Evolutionary conservation across 2,888 invertebrate genomes (phyloP), one percentile per base, ranked within the genome.

Genomic region (Panopea generosa): DNA sequence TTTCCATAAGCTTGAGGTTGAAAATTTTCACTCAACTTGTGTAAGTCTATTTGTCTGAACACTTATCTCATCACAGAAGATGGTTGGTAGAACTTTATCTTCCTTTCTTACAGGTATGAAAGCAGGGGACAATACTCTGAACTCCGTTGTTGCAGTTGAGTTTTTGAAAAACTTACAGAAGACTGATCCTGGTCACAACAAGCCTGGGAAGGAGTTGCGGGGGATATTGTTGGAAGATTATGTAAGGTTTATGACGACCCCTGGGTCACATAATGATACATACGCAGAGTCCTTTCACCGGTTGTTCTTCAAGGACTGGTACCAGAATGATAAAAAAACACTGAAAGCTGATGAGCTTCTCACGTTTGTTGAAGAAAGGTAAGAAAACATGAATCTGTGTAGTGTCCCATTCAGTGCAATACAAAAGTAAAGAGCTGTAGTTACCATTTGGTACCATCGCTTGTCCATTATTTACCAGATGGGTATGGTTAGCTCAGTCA

Each of bases 41-140:
- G n/a, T n/a, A n/a, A n/a, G n/a, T n/a, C n/a, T n/a, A n/a, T n/a
- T n/a, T n/a, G n/a, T n/a, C n/a, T n/a, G n/a, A n/a, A n/a, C n/a
- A n/a, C n/a, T n/a, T n/a, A n/a, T n/a, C n/a, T n/a, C n/a, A n/a
- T n/a, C n/a, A n/a, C n/a, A n/a, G n/a, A n/a, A n/a, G n/a, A n/a
- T n/a, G n/a, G n/a, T n/a, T n/a, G n/a, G n/a, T n/a, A n/a, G n/a
- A n/a, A n/a, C n/a, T n/a, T n/a, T n/a, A n/a, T n/a, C n/a, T n/a
- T n/a, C n/a, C n/a, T n/a, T n/a, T n/a, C n/a, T n/a, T n/a, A n/a
- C 68, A 90, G 90, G 90, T 38, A 90, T 90, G 90, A 79, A 75
- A 24, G 87, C 89, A 49, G 90, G 90, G 6, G 90, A 90, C 55
- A 90, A 84, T 74, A 90, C 90, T 9, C 77, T 90, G 11, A 90